Percentiles rank a stretch among this genome's conserved stretches.
Conservation (phyloP, 1,140 invertebrate species). For the Helicoverpa zea region DNA sequence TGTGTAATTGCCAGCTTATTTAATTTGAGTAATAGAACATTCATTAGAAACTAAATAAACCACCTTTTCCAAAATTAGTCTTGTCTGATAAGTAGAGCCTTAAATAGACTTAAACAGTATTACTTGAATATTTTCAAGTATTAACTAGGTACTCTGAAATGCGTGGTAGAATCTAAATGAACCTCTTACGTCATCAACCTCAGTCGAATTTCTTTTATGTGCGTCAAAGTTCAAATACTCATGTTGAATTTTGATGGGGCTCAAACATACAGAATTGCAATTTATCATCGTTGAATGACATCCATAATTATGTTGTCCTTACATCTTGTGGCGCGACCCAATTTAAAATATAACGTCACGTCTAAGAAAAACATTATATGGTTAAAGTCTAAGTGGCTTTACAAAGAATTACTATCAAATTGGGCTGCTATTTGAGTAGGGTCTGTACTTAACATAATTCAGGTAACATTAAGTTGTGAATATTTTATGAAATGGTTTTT, state of each 20-base stretch:
- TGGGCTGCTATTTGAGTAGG: constrained; percentile 33
- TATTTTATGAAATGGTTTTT: not conserved
- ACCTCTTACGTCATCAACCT: constrained; percentile 63
- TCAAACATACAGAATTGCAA: constrained; percentile 65
- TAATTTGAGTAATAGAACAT: too few species aligned
- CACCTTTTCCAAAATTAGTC: too few species aligned
- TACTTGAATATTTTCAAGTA: not conserved
- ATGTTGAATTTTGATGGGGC: constrained; percentile 77
- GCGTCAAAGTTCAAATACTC: constrained; percentile 78
- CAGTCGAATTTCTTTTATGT: constrained; percentile 69
- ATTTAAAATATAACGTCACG: constrained; percentile 63
- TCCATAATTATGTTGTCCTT: constrained; percentile 77
- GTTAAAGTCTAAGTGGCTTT: constrained; percentile 44
- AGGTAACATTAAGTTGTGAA: not conserved
- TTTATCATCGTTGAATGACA: constrained; percentile 79
- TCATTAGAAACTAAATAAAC: too few species aligned
- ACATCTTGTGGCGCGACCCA: constrained; percentile 65
- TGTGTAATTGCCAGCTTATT: too few species aligned
- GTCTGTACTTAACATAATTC: constrained; percentile 32
- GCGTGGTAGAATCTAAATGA: constrained; percentile 9
- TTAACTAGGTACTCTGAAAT: constrained; percentile 3
- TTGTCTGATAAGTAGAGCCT: too few species aligned
- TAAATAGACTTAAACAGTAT: too few species aligned
- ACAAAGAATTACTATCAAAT: constrained; percentile 39
- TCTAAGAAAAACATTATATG: constrained; percentile 51